These are phyloP conservation scores for Limnephilus lunatus DNA, from an alignment of 2,888 invertebrate species.

Conservation along the genomic window DNA sequence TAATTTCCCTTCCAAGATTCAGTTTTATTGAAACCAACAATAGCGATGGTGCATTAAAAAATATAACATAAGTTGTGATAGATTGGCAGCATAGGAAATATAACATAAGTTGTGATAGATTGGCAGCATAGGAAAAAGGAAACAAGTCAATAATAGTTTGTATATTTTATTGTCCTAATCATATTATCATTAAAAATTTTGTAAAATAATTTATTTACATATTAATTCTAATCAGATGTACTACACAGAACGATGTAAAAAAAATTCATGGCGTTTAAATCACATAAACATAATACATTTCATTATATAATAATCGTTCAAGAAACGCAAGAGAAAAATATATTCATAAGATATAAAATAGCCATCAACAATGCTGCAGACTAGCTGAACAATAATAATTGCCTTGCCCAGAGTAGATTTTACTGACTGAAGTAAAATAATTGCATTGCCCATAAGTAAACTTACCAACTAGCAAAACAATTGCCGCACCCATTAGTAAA, in stretches of 20 bases:
- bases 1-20: no score
- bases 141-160: slow-evolving; percentile 49
- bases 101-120: neutral
- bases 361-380: neutral
- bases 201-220: slow-evolving; percentile 62
- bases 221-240: slow-evolving; percentile 46
- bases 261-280: neutral
- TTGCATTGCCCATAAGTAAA: no score
- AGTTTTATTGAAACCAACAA: no score
- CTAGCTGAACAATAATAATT: neutral
- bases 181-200: slow-evolving; percentile 63
- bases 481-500: neutral
- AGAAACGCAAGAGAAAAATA: slow-evolving; percentile 17
- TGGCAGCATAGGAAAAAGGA: slow-evolving; percentile 28
- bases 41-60: no score
- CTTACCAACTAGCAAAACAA: no score
- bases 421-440: neutral
- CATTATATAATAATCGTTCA: neutral
- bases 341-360: slow-evolving; percentile 15
- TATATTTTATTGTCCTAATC: slow-evolving; percentile 62
- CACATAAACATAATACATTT: neutral
- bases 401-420: neutral
- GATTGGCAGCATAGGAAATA: neutral
- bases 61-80: neutral
- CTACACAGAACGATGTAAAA: slow-evolving; percentile 15